Base-by-base conservation (phyloP, 2,888 invertebrate genomes). In the Habroteleia sp. region DNA sequence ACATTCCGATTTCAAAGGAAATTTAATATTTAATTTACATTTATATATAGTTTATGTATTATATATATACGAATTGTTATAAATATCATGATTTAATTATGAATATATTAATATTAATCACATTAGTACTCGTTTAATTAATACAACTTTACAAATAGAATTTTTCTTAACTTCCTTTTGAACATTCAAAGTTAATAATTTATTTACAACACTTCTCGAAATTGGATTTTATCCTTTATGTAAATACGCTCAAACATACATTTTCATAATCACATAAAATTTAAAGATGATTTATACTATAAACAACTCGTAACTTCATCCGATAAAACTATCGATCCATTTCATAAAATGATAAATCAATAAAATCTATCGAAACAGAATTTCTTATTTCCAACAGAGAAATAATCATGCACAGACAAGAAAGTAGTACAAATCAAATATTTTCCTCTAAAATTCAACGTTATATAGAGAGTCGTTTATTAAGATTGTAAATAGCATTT, bases 201-300 rank as follows among this genome's bases (percentile, higher is more conserved):
- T 58, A 58, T 58, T 33, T 44, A 33, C 10, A 23, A 33, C 42
- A 42, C 23, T 7, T 14, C 16, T 41, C 13, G 31, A 56, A 39
- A 56, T 56, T 41, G 54, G n/a, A 31, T 56, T 29, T 16, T 20
- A 31, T 56, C 13, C 16, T 41, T 41, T 56, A 56, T 56, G 41
- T 41, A 56, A 56, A 56, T 41, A 16, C 5, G 39, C 11, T 8
- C 29, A 16, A 39, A 39, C 52, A 50, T 54, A 39, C 23, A 44
- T 60, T 46, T 60, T 60, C 46, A 60, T 35, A n/a, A n/a, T n/a
- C 46, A 44, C 11, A 60, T 60, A 44, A 44, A 60, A 46, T 48
- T 62, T 48, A 62, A 62, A 46, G 11, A 48, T 62, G 62, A 62
- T 48, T 62, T 50, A 50, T 50, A 31, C 14, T 41, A 31, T 62